A percentile compares a stretch with the other conserved stretches of the same genome.
Evolutionary conservation across 2,888 invertebrate genomes (phyloP).

Genomic region (Pandemis corylana): DNA sequence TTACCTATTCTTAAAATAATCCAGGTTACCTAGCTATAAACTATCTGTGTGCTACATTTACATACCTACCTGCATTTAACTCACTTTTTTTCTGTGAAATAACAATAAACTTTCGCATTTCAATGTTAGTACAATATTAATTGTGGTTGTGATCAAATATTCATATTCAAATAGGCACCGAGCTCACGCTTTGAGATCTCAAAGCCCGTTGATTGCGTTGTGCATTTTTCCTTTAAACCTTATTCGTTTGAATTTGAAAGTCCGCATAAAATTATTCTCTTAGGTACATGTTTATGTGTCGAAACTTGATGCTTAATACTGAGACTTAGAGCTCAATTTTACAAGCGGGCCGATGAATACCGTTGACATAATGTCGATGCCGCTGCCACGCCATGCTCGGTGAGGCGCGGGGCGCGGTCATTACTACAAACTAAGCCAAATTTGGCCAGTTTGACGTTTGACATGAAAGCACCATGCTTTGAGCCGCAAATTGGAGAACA

Average conservation of each 20-base stretch:
- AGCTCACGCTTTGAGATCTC: background rate
- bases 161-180: background rate
- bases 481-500: background rate
- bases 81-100: too few relatives aligned
- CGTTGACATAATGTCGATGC: background rate
- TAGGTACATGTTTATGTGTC: background rate
- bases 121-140: too few relatives aligned
- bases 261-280: background rate
- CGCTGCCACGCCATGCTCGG: background rate
- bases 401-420: constrained; percentile 5
- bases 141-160: background rate
- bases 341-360: background rate
- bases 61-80: too few relatives aligned
- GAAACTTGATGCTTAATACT: background rate
- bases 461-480: background rate
- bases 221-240: constrained; percentile 1
- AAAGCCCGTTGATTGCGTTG: constrained; percentile 7
- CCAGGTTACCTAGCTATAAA: too few relatives aligned
- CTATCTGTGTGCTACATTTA: too few relatives aligned
- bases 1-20: too few relatives aligned
- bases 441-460: background rate
- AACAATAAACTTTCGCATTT: too few relatives aligned
- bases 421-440: background rate
- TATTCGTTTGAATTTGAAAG: constrained; percentile 15
- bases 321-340: background rate